Percentiles rank a stretch among this genome's conserved stretches.
These are phyloP conservation scores for Cyprinella venusta DNA, from an alignment of 2,797 vertebrate species.

Conservation along the genomic window DNA sequence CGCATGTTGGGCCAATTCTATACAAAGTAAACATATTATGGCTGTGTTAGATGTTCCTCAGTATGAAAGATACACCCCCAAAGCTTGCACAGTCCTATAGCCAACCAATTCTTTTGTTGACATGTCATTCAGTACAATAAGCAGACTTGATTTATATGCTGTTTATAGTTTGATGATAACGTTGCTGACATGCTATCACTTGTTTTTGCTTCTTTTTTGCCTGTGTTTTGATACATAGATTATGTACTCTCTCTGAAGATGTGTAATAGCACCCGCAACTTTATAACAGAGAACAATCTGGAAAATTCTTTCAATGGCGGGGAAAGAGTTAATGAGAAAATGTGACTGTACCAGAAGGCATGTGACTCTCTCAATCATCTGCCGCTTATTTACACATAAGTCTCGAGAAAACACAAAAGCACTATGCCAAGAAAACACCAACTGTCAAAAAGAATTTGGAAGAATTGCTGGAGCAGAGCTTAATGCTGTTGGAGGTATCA, in stretches of 20 bases:
- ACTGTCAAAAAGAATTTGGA: constrained; percentile 55
- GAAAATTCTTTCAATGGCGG: not conserved
- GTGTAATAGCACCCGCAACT: not conserved
- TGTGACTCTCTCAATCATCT: constrained; percentile 47
- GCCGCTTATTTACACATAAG: constrained; percentile 42
- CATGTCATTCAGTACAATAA: not conserved
- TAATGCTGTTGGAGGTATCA: constrained; percentile 33
- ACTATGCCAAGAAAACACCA: constrained; percentile 57
- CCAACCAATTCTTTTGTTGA: not conserved
- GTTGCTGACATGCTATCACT: not conserved
- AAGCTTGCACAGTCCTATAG: not conserved
- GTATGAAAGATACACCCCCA: no score
- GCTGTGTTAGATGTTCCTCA: no score
- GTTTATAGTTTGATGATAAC: not conserved
- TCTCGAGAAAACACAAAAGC: constrained; percentile 44
- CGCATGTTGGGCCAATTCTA: no score
- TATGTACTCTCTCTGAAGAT: not conserved
- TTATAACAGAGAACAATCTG: not conserved
- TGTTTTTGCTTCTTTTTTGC: not conserved
- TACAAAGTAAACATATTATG: no score
- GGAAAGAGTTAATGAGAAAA: constrained; percentile 23
- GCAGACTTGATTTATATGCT: not conserved
- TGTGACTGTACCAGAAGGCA: constrained; percentile 47
- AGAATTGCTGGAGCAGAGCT: constrained; percentile 36
- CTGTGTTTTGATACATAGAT: not conserved